phyloP scores from a whole-genome alignment of 2,797 vertebrate species.

The Haliaeetus albicilla region DNA sequence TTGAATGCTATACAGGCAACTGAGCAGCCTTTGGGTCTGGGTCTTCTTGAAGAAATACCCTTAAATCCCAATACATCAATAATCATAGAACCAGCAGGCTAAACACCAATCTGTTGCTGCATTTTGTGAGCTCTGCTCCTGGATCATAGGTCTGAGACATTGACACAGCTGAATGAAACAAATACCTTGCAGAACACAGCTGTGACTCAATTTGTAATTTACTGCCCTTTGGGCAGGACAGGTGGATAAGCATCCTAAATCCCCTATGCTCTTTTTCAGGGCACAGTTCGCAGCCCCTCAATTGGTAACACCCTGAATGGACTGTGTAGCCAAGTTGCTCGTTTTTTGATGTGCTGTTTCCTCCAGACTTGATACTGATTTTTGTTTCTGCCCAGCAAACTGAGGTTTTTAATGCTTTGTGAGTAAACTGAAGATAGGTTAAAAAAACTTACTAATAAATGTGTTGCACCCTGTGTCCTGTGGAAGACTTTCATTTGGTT shows the following conservation, averaged over 20 bases:
- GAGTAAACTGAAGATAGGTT: background rate
- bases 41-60: background rate
- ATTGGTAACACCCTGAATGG: background rate
- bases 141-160: background rate
- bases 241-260: background rate
- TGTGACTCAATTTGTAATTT: background rate
- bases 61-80: background rate
- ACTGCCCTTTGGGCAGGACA: background rate
- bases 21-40: background rate
- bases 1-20: background rate
- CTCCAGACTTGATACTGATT: background rate
- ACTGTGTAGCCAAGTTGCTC: background rate
- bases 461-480: background rate
- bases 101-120: background rate
- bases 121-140: background rate
- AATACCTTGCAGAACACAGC: background rate
- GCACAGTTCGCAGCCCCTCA: background rate
- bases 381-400: background rate
- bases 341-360: background rate
- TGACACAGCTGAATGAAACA: background rate
- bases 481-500: background rate
- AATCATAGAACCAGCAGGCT: background rate
- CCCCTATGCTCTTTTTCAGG: background rate
- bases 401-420: background rate
- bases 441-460: background rate